phyloP scores from a whole-genome alignment of 2,113 vertebrate genomes.

The Herpailurus yagouaroundi region DNA sequence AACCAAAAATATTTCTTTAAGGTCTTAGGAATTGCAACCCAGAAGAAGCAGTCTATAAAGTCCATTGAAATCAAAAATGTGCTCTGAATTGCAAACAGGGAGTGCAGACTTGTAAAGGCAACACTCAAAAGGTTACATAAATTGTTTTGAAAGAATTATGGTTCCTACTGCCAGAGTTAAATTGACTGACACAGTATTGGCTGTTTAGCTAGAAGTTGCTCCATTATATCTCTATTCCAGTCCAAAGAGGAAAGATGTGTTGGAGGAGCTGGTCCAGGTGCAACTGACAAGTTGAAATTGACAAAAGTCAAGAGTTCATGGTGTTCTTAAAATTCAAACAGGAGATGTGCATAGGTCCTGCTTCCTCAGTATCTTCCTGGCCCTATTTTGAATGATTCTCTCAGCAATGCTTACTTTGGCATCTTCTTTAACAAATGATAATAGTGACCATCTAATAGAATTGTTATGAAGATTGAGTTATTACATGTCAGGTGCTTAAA shows the following conservation, averaged over 20 bases:
- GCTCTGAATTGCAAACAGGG: background rate
- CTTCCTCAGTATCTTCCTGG: background rate
- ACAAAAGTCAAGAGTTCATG: background rate
- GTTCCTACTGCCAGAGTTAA: background rate
- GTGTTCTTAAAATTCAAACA: background rate
- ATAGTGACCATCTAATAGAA: background rate
- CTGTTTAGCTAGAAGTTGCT: background rate
- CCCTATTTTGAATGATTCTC: background rate
- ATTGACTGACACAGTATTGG: background rate
- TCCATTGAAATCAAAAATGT: background rate
- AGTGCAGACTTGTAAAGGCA: background rate
- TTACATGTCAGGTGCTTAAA: background rate
- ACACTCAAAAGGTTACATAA: background rate
- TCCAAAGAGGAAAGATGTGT: background rate
- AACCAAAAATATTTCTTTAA: background rate
- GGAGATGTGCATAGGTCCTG: background rate
- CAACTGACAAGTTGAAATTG: background rate
- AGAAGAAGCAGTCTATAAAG: background rate
- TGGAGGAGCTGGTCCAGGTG: background rate
- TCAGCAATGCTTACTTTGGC: background rate
- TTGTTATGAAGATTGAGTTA: background rate
- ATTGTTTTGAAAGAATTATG: background rate
- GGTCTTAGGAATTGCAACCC: background rate
- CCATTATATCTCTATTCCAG: background rate
- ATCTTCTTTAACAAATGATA: background rate